A percentile compares a stretch with the other conserved stretches of the same genome.
phyloP scores from a whole-genome alignment of 2,113 vertebrate genomes.

The Tyto alba region DNA sequence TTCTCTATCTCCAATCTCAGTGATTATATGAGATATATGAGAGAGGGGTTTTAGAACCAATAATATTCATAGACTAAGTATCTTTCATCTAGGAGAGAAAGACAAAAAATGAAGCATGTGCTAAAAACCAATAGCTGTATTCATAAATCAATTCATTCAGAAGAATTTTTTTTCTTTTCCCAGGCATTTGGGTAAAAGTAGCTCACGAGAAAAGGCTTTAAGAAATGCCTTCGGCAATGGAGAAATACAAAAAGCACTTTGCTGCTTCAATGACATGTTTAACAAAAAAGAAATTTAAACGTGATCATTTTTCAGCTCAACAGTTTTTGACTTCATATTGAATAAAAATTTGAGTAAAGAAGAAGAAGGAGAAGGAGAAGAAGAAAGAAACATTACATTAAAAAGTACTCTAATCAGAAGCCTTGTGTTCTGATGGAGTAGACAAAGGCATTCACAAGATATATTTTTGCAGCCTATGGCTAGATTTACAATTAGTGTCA shows the following conservation, averaged over 20 bases:
- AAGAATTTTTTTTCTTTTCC: neutral
- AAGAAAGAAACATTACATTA: neutral
- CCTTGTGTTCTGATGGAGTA: neutral
- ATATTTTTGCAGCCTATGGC: neutral
- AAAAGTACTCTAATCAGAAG: neutral
- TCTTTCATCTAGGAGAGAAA: neutral
- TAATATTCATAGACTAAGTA: neutral
- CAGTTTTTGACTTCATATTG: neutral
- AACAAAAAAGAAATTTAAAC: slow-evolving; percentile 48
- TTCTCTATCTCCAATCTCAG: neutral
- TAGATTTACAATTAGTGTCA: neutral
- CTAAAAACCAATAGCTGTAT: neutral
- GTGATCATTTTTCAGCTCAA: slow-evolving; percentile 30
- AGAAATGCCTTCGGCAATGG: neutral
- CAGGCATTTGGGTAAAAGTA: neutral
- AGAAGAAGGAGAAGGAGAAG: neutral
- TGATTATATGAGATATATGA: neutral
- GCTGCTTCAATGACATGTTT: slow-evolving; percentile 17
- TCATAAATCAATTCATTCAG: slow-evolving; percentile 15
- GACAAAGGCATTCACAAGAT: neutral
- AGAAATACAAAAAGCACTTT: slow-evolving; percentile 45
- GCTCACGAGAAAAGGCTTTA: slow-evolving; percentile 19
- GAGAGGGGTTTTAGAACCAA: neutral
- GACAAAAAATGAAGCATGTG: neutral
- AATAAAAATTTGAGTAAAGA: slow-evolving; percentile 1